Percentiles rank a stretch among this genome's conserved stretches.
phyloP scores from a whole-genome alignment of 2,113 vertebrate species.

The Nothobranchius kuhntae region DNA sequence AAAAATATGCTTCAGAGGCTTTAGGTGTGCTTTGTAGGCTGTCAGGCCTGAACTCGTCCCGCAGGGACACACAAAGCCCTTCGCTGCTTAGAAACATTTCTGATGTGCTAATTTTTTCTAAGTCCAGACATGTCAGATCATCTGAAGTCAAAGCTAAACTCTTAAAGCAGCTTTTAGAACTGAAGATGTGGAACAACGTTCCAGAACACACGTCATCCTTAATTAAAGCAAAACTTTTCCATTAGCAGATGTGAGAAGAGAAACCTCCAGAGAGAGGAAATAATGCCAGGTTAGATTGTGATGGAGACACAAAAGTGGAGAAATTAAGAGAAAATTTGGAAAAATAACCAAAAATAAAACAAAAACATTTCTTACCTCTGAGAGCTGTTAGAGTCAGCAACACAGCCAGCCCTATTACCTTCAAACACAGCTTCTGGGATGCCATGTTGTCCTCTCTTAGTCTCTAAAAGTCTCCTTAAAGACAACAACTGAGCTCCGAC shows the following conservation, averaged over 20 bases:
- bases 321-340: no score
- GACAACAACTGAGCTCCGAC: conserved; percentile 24
- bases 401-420: conserved; percentile 49
- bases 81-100: background rate
- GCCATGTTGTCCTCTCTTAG: conserved; percentile 59
- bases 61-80: background rate
- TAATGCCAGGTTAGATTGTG: no score
- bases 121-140: background rate
- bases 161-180: no score
- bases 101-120: background rate
- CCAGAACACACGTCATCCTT: no score
- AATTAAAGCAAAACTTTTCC: no score
- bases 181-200: no score
- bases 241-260: no score
- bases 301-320: no score
- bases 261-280: no score
- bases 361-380: conserved; percentile 61
- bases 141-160: background rate
- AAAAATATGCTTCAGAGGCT: background rate
- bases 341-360: no score
- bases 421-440: conserved; percentile 56
- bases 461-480: conserved; percentile 31
- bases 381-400: conserved; percentile 64
- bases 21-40: background rate
- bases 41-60: background rate